Evolutionary conservation across 2,888 invertebrate species (phyloP).

Genomic region (Hermodice carunculata): DNA sequence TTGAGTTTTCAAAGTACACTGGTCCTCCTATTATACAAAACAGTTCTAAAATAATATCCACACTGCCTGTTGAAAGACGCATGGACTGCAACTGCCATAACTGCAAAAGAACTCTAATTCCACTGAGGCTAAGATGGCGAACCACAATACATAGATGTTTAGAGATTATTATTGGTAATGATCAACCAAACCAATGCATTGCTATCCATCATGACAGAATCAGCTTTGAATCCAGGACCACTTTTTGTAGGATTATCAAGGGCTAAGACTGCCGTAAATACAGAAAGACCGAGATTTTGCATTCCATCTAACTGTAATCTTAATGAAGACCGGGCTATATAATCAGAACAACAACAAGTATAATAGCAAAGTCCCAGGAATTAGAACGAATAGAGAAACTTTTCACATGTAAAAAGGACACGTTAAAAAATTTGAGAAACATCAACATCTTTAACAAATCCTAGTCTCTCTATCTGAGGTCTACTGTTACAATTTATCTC

Average conservation of each 20-base stretch:
- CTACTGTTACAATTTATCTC: too few relatives aligned
- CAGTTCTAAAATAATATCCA: conserved; percentile 34
- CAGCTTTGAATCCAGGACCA: conserved; percentile 37
- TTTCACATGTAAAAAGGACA: too few relatives aligned
- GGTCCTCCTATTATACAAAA: conserved; percentile 36
- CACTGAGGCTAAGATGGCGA: conserved; percentile 39
- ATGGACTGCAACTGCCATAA: conserved; percentile 35
- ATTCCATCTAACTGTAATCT: conserved; percentile 32
- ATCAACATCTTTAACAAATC: too few relatives aligned
- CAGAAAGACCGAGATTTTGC: conserved; percentile 36
- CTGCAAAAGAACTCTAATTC: conserved; percentile 36
- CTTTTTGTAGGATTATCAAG: conserved; percentile 44
- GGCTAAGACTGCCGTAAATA: conserved; percentile 36
- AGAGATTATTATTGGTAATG: conserved; percentile 44
- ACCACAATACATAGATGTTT: conserved; percentile 44
- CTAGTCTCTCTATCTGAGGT: too few relatives aligned
- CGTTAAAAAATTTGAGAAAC: too few relatives aligned
- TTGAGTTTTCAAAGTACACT: conserved; percentile 37
- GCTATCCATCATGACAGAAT: conserved; percentile 37
- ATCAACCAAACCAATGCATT: conserved; percentile 36
- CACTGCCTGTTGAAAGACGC: conserved; percentile 36
- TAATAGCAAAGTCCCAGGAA: too few relatives aligned
- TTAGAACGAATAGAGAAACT: too few relatives aligned
- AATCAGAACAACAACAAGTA: too few relatives aligned
- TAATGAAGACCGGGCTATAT: conserved; percentile 38